Evolutionary conservation across 2,888 invertebrate species (phyloP).

Genomic region (Cheilosia variabilis): DNA sequence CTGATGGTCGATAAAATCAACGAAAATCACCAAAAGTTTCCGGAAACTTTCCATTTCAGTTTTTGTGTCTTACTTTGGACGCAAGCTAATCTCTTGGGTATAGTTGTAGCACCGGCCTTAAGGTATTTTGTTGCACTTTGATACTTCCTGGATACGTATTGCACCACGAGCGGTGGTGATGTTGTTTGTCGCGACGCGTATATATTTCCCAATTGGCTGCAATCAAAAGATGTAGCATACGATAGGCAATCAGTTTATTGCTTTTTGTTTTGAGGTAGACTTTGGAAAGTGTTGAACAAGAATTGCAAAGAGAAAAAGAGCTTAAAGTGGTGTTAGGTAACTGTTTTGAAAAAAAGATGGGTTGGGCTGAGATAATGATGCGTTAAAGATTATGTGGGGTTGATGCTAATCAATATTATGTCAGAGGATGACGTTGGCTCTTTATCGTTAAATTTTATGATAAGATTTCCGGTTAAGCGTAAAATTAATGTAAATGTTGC

Average conservation of each 20-base stretch:
- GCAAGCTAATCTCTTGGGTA: conserved; percentile 40
- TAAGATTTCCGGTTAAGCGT: neutral
- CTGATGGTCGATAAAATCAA: conserved; percentile 65
- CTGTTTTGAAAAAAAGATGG: conserved; percentile 14
- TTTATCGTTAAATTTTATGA: neutral
- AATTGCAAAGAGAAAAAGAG: conserved; percentile 26
- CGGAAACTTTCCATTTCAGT: conserved; percentile 73
- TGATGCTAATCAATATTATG: conserved; percentile 44
- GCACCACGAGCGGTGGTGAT: neutral
- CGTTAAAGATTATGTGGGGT: conserved; percentile 8
- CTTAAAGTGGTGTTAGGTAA: conserved; percentile 47
- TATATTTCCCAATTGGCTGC: conserved; percentile 26
- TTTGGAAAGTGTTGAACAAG: conserved; percentile 42
- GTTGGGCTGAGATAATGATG: conserved; percentile 20
- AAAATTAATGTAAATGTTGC: neutral
- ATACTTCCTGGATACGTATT: neutral
- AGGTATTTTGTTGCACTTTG: conserved; percentile 76
- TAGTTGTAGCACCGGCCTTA: conserved; percentile 17
- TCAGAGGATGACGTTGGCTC: conserved; percentile 16
- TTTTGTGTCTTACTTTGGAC: conserved; percentile 12
- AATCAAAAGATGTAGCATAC: conserved; percentile 28
- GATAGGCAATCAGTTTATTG: conserved; percentile 15
- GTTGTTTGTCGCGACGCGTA: conserved; percentile 4
- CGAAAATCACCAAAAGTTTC: conserved; percentile 63
- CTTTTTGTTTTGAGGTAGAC: conserved; percentile 24